phyloP scores from a whole-genome alignment of 2,797 vertebrate species.

The Natrix natrix region DNA sequence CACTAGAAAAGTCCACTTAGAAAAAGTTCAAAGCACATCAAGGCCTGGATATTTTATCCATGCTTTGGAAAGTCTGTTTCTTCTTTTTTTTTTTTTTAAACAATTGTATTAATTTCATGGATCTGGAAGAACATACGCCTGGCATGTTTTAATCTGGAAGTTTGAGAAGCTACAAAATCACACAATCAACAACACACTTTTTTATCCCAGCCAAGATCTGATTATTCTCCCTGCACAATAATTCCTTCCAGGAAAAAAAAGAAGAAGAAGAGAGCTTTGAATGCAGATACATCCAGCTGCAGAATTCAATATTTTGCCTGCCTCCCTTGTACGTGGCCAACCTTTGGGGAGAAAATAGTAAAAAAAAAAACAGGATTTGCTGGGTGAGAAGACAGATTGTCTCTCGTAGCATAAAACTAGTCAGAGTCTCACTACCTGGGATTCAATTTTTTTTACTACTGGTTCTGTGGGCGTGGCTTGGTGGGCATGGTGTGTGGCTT shows the following conservation, averaged over 20 bases:
- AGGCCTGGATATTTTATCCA: background rate
- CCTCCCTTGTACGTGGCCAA: background rate
- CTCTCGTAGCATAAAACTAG: too few relatives aligned
- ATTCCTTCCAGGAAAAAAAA: slow-evolving; percentile 40
- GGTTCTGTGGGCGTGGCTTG: too few relatives aligned
- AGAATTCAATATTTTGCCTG: slow-evolving; percentile 13
- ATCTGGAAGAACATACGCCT: slow-evolving; percentile 13
- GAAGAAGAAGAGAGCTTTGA: slow-evolving; percentile 25
- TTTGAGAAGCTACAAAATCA: slow-evolving; percentile 34
- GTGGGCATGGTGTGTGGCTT: too few relatives aligned
- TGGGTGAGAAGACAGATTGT: background rate
- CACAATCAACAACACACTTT: slow-evolving; percentile 35
- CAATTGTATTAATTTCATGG: background rate
- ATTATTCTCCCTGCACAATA: slow-evolving; percentile 45
- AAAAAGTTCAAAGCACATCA: background rate
- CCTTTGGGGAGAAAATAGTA: background rate
- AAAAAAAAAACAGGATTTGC: slow-evolving; percentile 4
- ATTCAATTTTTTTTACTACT: too few relatives aligned
- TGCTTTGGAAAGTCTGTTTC: background rate
- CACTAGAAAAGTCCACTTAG: background rate
- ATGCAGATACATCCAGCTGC: slow-evolving; percentile 28
- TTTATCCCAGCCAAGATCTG: slow-evolving; percentile 20
- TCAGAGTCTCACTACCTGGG: too few relatives aligned
- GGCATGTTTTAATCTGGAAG: slow-evolving; percentile 37
- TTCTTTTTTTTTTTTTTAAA: background rate